These are phyloP conservation scores for Tachycineta bicolor DNA, from an alignment of 2,113 vertebrate genomes.

Conservation along the genomic window DNA sequence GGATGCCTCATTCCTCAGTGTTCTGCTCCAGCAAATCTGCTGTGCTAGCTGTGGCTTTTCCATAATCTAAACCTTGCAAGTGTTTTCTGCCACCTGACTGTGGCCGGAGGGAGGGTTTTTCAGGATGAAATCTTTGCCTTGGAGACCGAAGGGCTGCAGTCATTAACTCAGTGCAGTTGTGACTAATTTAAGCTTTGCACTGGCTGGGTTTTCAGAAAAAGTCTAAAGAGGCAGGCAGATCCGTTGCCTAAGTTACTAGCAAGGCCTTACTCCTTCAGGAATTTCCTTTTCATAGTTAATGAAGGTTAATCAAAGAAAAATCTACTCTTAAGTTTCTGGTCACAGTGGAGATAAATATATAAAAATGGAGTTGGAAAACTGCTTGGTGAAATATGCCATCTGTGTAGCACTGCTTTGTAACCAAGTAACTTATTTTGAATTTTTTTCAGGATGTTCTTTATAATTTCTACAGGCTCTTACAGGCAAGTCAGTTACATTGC, in stretches of 20 bases:
- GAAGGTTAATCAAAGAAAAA: not conserved
- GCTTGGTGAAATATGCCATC: not conserved
- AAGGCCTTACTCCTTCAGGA: not conserved
- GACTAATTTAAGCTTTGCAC: not conserved
- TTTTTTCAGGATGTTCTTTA: not conserved
- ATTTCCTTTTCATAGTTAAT: not conserved
- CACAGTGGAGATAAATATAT: not conserved
- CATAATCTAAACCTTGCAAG: not conserved
- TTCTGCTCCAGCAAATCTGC: not conserved
- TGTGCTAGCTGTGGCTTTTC: not conserved
- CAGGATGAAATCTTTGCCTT: not conserved
- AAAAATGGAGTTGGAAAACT: not conserved
- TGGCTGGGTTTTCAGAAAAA: not conserved
- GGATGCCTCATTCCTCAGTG: not conserved
- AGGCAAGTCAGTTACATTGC: not conserved
- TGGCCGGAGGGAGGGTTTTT: not conserved
- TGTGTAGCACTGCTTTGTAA: not conserved
- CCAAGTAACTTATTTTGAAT: not conserved
- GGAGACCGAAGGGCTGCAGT: not conserved
- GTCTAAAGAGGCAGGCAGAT: not conserved
- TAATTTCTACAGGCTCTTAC: not conserved
- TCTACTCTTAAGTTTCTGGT: rapidly evolving
- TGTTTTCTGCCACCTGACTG: not conserved
- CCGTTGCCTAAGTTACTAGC: not conserved
- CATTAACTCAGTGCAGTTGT: not conserved